Percentiles rank a stretch among this genome's conserved stretches.
These are phyloP conservation scores for Guaruba guarouba DNA, from an alignment of 2,113 vertebrate genomes.

Conservation along the genomic window DNA sequence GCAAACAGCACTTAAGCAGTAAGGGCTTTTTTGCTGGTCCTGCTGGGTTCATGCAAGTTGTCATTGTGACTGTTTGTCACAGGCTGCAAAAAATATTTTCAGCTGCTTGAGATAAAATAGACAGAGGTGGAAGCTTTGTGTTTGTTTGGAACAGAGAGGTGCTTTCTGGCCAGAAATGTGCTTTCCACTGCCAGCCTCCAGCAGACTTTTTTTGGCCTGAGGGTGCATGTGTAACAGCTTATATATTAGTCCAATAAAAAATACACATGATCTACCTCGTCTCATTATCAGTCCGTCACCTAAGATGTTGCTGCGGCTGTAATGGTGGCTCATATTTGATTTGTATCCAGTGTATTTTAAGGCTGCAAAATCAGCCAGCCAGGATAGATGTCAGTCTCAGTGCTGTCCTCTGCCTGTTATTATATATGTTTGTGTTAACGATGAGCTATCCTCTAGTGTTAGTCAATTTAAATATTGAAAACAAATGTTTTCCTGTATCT, in stretches of 20 bases:
- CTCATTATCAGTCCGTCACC: background rate
- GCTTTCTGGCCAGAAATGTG: background rate
- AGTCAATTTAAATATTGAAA: constrained; percentile 39
- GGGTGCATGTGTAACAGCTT: background rate
- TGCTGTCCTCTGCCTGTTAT: background rate
- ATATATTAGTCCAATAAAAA: background rate
- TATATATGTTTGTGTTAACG: background rate
- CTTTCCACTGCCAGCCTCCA: background rate
- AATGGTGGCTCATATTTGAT: background rate
- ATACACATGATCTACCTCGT: background rate
- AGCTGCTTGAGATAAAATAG: constrained; percentile 9
- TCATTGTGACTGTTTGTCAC: background rate
- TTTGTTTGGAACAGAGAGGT: background rate
- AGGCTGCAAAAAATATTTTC: constrained; percentile 25
- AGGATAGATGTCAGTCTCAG: background rate
- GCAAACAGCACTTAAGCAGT: background rate
- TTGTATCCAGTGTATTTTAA: background rate
- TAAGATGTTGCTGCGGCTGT: background rate
- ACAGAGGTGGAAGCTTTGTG: background rate
- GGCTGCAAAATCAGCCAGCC: background rate
- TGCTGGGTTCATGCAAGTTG: background rate
- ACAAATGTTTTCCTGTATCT: constrained; percentile 21
- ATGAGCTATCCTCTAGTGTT: background rate
- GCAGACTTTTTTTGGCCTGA: background rate
- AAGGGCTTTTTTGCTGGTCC: background rate